Evolutionary conservation across 2,888 invertebrate genomes (phyloP).

Genomic region (Eurytoma californica): DNA sequence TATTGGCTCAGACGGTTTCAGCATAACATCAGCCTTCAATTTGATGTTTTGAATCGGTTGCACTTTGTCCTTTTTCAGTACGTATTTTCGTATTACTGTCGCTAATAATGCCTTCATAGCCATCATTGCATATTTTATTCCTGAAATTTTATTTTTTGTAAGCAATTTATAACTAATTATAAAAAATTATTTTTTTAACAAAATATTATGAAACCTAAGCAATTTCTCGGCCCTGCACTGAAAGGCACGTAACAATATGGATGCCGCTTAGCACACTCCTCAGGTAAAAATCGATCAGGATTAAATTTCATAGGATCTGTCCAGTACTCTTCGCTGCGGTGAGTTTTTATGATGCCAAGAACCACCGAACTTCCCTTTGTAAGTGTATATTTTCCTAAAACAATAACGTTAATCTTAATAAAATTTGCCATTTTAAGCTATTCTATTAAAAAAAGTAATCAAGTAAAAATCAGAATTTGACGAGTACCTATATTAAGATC

Average conservation of each 20-base stretch:
- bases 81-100: conserved; percentile 70
- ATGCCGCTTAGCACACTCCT: conserved; percentile 62
- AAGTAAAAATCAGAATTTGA: neutral
- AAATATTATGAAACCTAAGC: conserved; percentile 57
- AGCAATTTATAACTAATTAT: neutral
- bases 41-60: conserved; percentile 49
- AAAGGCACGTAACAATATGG: conserved; percentile 63
- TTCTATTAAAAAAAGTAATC: no score
- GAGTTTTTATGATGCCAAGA: conserved; percentile 59
- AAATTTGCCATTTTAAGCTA: neutral
- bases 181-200: neutral
- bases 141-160: conserved; percentile 60
- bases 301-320: conserved; percentile 63
- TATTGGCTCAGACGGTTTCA: conserved; percentile 59
- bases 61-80: conserved; percentile 59
- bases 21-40: conserved; percentile 58
- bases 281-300: conserved; percentile 66
- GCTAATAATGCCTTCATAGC: conserved; percentile 73
- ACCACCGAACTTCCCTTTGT: conserved; percentile 60
- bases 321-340: conserved; percentile 61
- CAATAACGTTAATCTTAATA: neutral
- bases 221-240: conserved; percentile 63
- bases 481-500: conserved; percentile 76
- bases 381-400: conserved; percentile 58
- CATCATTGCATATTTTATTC: conserved; percentile 75